Base-by-base conservation (phyloP, 2,888 invertebrate species). In the Pheosia tremula region DNA sequence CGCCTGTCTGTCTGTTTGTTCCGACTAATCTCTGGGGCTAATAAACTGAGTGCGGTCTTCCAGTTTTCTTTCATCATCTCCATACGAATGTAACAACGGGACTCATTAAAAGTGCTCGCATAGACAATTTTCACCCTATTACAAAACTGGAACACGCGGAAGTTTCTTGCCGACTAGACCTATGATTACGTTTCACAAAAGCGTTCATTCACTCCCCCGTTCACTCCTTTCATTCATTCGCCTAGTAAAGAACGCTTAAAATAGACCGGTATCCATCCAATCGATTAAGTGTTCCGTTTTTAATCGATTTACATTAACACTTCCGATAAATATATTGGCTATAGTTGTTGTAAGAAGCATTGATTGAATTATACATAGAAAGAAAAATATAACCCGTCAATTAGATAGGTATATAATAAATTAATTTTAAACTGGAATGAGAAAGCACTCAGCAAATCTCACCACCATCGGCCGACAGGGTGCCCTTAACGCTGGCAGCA, bases 131-230 rank as follows among this genome's bases (percentile, higher is more conserved):
- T 56, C 59, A 66, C 66, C 58, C 61, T 55, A 72, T 43, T 49
- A 66, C 61, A 70, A 75, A 74, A 66, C 58, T 75, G 63, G 72
- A 75, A 68, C 73, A 59, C 64, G 9, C 47, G 59, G 68, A 64
- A 70, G 66, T 61, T 47, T 39, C 56, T 61, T 50, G 56, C 54
- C 64, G 56, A 69, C 59, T 74, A 50, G 24, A 8, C 24, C 24
- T 24, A 24, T 24, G 24, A 50, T 24, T 50, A n/a, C 50, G 24
- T 50, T 47, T 50, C 50, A 50, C 24, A 7, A 50, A 50, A 50
- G 50, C 78, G 66, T 69, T 62, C 73, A 79, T 79, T 64, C 73
- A 76, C 72, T 79, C 75, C 74, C 69, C 61, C 73, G 78, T 79
- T 64, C 73, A 76, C 72, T 79, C 75, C 74, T 57, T 38, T 52